phyloP scores from a whole-genome alignment of 2,797 vertebrate genomes.

The Microchirus variegatus region DNA sequence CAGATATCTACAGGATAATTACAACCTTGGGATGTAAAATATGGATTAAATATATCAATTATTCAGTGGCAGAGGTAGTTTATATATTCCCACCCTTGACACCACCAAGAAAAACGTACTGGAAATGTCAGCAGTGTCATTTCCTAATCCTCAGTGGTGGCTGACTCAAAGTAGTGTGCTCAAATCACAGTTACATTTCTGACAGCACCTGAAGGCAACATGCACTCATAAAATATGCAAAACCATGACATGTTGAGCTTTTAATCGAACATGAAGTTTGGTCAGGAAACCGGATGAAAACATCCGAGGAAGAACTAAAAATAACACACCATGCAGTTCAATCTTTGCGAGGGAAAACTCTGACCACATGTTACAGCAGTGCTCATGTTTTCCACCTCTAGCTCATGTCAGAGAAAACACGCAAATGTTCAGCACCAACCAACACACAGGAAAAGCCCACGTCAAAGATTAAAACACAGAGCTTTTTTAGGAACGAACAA shows the following conservation, averaged over 20 bases:
- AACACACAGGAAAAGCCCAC: background rate
- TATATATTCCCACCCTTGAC: too few species aligned
- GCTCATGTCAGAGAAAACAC: constrained; percentile 4
- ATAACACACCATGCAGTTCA: background rate
- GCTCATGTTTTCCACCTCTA: background rate
- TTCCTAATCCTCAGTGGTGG: too few species aligned
- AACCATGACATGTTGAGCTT: constrained; percentile 9
- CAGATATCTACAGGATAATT: background rate
- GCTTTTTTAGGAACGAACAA: constrained; percentile 8
- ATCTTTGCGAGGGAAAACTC: background rate
- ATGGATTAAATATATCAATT: background rate
- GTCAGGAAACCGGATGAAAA: background rate
- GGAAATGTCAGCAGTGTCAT: too few species aligned
- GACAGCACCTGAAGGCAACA: too few species aligned
- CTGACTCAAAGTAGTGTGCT: too few species aligned
- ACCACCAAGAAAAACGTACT: too few species aligned
- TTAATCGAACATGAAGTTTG: background rate
- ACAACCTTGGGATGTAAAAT: background rate
- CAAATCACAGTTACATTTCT: too few species aligned
- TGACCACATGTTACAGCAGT: background rate
- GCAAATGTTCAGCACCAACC: constrained; percentile 10
- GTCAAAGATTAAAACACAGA: constrained; percentile 34
- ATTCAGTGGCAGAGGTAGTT: too few species aligned
- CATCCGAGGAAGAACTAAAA: constrained; percentile 5
- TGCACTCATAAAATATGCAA: too few species aligned